phyloP scores from a whole-genome alignment of 2,888 invertebrate genomes.

The Eremobia ochroleuca region DNA sequence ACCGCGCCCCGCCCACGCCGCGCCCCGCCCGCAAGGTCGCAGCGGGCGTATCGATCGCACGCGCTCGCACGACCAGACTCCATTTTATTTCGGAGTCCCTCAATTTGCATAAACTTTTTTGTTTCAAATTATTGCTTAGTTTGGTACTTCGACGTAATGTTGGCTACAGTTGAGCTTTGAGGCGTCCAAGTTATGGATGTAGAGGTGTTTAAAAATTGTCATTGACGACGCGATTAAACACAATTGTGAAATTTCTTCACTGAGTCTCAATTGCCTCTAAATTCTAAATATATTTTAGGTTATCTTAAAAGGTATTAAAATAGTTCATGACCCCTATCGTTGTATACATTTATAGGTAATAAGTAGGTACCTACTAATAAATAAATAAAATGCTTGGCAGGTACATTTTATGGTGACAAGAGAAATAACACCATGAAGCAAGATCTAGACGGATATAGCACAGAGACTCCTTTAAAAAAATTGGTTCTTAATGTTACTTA shows the following conservation, averaged over 20 bases:
- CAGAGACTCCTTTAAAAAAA: background rate
- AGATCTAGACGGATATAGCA: background rate
- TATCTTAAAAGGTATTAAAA: background rate
- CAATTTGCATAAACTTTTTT: conserved; percentile 90
- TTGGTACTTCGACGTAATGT: conserved; percentile 68
- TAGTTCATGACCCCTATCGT: background rate
- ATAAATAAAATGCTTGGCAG: background rate
- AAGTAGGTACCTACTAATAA: background rate
- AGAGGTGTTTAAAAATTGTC: conserved; percentile 24
- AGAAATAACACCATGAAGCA: background rate
- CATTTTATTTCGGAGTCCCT: conserved; percentile 89
- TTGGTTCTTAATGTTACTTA: background rate
- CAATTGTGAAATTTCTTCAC: conserved; percentile 5
- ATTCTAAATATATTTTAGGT: background rate
- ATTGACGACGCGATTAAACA: conserved; percentile 8
- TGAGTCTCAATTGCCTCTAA: background rate
- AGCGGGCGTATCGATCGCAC: conserved; percentile 89
- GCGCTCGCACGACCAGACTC: conserved; percentile 84
- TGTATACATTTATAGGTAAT: background rate
- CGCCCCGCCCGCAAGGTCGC: conserved; percentile 89
- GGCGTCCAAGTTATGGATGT: conserved; percentile 36
- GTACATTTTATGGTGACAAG: background rate
- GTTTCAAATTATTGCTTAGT: conserved; percentile 82
- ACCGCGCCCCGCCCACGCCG: conserved; percentile 85
- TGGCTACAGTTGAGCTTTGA: conserved; percentile 60